These are phyloP conservation scores for Macroglossus sobrinus DNA, from an alignment of 2,113 vertebrate genomes.

Conservation along the genomic window DNA sequence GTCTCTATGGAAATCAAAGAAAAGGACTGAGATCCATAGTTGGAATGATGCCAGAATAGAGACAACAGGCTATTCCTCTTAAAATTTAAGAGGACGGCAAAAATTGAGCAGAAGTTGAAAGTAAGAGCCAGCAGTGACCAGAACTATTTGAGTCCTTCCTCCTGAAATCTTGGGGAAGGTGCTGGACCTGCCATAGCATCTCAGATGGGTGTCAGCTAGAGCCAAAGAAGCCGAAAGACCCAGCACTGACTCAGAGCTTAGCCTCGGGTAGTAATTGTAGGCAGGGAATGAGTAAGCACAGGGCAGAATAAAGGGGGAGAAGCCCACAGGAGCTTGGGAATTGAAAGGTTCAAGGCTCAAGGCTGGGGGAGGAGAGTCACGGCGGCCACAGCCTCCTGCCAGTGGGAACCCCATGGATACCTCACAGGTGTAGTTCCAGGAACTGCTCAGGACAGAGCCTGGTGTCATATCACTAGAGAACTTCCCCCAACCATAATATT, in stretches of 20 bases:
- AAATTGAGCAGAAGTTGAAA: not conserved
- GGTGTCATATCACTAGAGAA: not conserved
- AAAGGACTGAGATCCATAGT: not conserved
- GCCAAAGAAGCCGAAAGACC: not conserved
- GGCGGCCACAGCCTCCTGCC: not conserved
- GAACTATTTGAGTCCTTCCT: not conserved
- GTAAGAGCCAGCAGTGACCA: not conserved
- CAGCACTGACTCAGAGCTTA: not conserved
- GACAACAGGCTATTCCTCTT: not conserved
- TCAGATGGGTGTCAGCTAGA: not conserved
- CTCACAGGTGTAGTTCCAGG: not conserved
- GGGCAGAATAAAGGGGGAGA: not conserved
- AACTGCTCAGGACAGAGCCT: not conserved
- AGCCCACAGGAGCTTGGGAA: not conserved
- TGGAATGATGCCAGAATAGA: not conserved
- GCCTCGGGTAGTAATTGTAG: not conserved
- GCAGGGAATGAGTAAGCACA: not conserved
- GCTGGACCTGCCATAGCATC: not conserved
- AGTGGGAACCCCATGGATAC: not conserved
- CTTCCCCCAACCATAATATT: not conserved
- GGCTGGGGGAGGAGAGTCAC: not conserved
- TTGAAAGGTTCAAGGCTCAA: not conserved
- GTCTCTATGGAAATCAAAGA: not conserved
- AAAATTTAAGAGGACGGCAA: not conserved
- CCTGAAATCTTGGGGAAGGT: not conserved